Evolutionary conservation across 1,140 invertebrate species (phyloP), one percentile per base, ranked within the genome.

Genomic region (Neomicropteryx cornuta): DNA sequence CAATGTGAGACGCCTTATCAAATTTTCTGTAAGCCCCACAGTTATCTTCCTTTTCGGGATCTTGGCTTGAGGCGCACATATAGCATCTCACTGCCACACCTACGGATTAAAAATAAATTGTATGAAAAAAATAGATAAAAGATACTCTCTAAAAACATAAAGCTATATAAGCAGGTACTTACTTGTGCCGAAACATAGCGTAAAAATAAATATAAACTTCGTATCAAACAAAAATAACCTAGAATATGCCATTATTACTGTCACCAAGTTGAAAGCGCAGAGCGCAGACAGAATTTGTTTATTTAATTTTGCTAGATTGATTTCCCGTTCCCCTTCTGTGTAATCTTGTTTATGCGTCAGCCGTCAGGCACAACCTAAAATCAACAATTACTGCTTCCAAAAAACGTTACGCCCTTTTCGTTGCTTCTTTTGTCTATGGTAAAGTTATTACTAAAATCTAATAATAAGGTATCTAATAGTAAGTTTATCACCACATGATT

Each of bases 21-120:
- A 94, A 95, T 42, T 68, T 72, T 31, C 72, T 73, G 48, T 94
- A 95, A 0, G 88, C 86, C 1, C 90, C 89, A 65, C 90, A 95
- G 31, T 78, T 79, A 55, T 95, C 86, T 58, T 76, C 70, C 24
- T 62, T 51, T 50, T 81, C 72, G 0, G 70, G 72, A 51, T 88
- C 83, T 41, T 82, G 75, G 32, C 79, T 77, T 18, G 84, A 86
- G 24, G 86, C 83, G 55, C 90, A 94, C 52, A 93, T 87, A 53
- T 87, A 93, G 58, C 90, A 94, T 49, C 80, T 72, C 39, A 92
- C 78, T 36, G 75, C 71, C 28, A 69, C 54, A 45, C 68, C 80
- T 77, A n/a, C n/a, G n/a, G n/a, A n/a, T n/a, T 53, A 50, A 71
- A 62, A 46, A 47, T 46, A 34, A 17, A 39, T 28, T 32, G 6